These are phyloP conservation scores for Nothocercus julius DNA, from an alignment of 2,113 vertebrate species.

Conservation along the genomic window DNA sequence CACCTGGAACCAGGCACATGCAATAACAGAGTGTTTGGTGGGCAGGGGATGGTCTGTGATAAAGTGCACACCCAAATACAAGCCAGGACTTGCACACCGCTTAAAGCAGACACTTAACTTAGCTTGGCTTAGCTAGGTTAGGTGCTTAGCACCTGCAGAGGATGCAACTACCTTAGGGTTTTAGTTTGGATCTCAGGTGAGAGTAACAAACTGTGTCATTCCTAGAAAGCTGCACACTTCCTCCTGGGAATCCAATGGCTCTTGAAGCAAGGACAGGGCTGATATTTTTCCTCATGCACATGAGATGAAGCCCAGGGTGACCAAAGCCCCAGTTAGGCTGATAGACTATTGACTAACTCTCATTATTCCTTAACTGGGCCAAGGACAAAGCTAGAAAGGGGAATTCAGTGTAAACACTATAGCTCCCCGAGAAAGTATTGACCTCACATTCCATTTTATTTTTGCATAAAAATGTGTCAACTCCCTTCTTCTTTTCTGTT, in stretches of 20 bases:
- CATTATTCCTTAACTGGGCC: conserved; percentile 11
- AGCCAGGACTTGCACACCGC: not conserved
- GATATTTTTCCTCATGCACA: not conserved
- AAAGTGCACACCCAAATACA: not conserved
- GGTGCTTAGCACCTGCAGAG: not conserved
- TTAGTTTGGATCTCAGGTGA: not conserved
- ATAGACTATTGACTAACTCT: not conserved
- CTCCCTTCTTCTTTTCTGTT: not conserved
- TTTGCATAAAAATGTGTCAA: not conserved
- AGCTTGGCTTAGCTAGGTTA: not conserved
- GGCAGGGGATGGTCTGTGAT: not conserved
- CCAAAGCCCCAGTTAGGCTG: not conserved
- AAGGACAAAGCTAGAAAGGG: not conserved
- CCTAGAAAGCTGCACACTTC: not conserved
- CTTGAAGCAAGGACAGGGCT: not conserved
- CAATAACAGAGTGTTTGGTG: not conserved
- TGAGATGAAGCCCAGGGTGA: not conserved
- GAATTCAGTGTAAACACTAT: not conserved
- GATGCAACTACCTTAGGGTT: not conserved
- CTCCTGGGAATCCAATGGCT: not conserved
- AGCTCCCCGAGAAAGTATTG: not conserved
- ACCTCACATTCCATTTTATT: not conserved
- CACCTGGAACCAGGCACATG: not conserved
- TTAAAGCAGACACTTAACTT: not conserved
- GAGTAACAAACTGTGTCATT: not conserved